phyloP scores from a whole-genome alignment of 92 coral and sea anemone species.

The Epizoanthus illoricatus region DNA sequence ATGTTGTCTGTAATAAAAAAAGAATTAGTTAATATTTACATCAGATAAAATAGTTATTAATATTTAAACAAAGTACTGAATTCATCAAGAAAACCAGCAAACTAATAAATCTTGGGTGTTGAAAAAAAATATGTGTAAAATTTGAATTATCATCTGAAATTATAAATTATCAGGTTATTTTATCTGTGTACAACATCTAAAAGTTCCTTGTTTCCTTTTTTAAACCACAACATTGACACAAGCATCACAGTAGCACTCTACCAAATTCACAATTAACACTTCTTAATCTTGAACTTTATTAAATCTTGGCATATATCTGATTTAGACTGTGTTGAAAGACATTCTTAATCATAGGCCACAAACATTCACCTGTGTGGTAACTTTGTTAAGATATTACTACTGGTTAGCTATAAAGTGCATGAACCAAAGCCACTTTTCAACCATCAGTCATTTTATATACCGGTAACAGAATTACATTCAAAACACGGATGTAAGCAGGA shows the following conservation, averaged over 20 bases:
- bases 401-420: background rate
- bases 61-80: background rate
- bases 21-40: background rate
- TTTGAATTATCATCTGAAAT: background rate
- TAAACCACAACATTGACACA: background rate
- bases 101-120: background rate
- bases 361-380: background rate
- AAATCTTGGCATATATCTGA: background rate
- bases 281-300: background rate
- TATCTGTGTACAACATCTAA: background rate
- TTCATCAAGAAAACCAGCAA: too few relatives aligned
- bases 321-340: background rate
- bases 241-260: background rate
- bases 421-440: background rate
- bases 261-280: background rate
- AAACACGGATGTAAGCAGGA: background rate
- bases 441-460: background rate
- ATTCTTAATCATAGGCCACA: background rate
- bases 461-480: background rate
- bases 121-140: background rate
- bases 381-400: background rate
- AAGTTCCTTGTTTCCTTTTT: background rate
- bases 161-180: background rate
- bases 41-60: background rate
- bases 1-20: conserved; percentile 69